Evolutionary conservation across 2,797 vertebrate genomes (phyloP), one percentile per base, ranked within the genome.

Genomic region (Bothrops alternatus): DNA sequence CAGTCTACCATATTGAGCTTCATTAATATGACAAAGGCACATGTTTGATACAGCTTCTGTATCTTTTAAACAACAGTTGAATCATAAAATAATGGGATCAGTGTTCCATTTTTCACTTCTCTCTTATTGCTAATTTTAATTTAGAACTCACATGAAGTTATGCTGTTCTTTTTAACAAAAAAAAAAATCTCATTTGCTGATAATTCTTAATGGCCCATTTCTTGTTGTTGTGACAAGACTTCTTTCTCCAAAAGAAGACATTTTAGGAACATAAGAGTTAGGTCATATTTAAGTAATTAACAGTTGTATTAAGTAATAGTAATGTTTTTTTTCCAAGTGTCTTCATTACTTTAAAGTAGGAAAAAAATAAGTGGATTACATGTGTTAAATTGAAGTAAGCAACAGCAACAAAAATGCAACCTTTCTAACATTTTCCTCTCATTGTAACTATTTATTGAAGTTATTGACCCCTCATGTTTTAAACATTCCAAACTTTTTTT

Each of bases 381-480:
- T 73, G 37, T 57, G 63, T 87, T 26, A 53, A 88, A 73, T 37
- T 53, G 90, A 91, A 91, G 55, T 61, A 92, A 73, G 88, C 78
- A 11, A 58, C 3, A n/a, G 12, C 0, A 26, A 8, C 26, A 85
- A 87, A 56, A 23, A 56, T 50, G 4, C 28, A n/a, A 89, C 42
- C 26, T 82, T 55, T 56, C 28, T 91, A 85, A 91, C 32, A 42
- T 78, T 78, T 78, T 82, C 37, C 47, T 82, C 20, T 47, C 37
- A 47, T 20, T 82, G 20, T 42, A 82, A 25, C 8, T 82, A 47
- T 42, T 47, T 78, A 42, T 82, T 82, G 37, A 82, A 82, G 20
- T 20, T 6, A 18, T 37, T 73, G 69, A 20, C 3, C 16, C 6
- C 32, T 73, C 10, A 82, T 82, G 16, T 57, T 50, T 60, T 58